phyloP scores from a whole-genome alignment of 2,888 invertebrate species.

The Euzetes globulus region DNA sequence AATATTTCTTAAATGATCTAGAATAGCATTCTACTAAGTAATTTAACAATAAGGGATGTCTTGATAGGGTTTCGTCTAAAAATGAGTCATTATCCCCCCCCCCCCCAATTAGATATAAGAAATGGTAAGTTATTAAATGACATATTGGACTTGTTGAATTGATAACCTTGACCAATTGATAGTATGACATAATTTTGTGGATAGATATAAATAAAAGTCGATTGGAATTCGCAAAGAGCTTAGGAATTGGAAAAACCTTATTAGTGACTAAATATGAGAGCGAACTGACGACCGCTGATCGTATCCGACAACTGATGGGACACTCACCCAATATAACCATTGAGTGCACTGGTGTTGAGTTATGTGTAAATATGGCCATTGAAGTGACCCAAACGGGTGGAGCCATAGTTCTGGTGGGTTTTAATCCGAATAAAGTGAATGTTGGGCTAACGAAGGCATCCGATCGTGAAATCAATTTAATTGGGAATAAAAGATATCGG shows the following conservation, averaged over 20 bases:
- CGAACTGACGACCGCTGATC: constrained; percentile 47
- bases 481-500: constrained; percentile 32
- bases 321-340: constrained; percentile 60
- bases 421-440: constrained; percentile 20
- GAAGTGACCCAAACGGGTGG: constrained; percentile 40
- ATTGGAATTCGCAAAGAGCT: constrained; percentile 46
- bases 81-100: background rate
- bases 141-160: no score
- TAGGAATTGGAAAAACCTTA: constrained; percentile 47
- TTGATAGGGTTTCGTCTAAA: no score
- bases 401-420: constrained; percentile 31
- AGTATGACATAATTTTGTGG: no score
- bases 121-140: no score
- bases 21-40: no score
- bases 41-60: no score
- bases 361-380: constrained; percentile 66
- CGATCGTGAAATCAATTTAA: constrained; percentile 33
- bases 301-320: constrained; percentile 43
- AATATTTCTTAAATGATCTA: background rate
- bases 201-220: constrained; percentile 44
- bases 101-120: no score
- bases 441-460: constrained; percentile 23
- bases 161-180: no score
- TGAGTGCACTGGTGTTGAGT: constrained; percentile 79
- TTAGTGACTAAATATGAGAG: constrained; percentile 45